These are phyloP conservation scores for Cydia strobilella DNA, from an alignment of 1,140 invertebrate species.

Conservation along the genomic window DNA sequence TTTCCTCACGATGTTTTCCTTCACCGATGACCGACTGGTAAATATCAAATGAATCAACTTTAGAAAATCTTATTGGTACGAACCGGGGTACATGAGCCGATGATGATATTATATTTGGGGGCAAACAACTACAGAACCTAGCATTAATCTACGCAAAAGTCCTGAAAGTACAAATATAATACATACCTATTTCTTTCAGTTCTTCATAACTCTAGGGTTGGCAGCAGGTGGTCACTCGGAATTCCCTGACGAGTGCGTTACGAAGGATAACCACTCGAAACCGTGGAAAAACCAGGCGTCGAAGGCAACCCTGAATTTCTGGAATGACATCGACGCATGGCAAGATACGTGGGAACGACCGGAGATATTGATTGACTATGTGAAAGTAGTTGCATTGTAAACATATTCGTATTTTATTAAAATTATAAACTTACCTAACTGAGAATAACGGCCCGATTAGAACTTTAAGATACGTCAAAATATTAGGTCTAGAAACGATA, in stretches of 20 bases:
- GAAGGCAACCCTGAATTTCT: background rate
- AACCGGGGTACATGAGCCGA: no score
- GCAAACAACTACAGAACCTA: no score
- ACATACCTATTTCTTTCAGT: background rate
- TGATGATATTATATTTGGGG: background rate
- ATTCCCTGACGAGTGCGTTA: background rate
- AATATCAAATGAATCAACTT: no score
- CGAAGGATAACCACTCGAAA: background rate
- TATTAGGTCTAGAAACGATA: no score
- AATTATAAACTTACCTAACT: no score
- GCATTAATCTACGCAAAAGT: background rate
- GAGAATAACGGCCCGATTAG: no score
- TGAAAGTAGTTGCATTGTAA: constrained; percentile 4
- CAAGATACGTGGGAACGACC: background rate
- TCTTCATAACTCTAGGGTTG: background rate
- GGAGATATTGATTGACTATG: background rate
- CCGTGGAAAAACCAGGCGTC: constrained; percentile 7
- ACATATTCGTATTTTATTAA: no score
- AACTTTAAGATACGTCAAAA: no score
- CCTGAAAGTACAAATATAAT: background rate
- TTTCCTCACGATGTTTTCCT: no score
- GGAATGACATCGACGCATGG: background rate
- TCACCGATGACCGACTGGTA: no score
- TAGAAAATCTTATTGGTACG: no score
- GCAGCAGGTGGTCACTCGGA: background rate